These are phyloP conservation scores for Drosophila sturtevanti DNA, from an alignment of 1,140 invertebrate genomes.

Conservation along the genomic window DNA sequence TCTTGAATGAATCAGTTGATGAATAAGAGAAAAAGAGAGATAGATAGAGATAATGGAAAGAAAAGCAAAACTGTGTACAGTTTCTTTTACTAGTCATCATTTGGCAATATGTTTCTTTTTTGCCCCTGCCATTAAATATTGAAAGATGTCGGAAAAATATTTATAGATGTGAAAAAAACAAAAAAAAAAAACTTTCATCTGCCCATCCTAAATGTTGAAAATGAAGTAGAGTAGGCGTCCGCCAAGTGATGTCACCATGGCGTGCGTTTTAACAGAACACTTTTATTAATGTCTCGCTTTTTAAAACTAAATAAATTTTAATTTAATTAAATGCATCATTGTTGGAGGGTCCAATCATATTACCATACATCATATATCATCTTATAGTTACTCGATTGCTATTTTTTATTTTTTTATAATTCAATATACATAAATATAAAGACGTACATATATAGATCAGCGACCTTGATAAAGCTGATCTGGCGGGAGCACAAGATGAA, in stretches of 20 bases:
- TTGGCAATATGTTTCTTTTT: constrained; percentile 58
- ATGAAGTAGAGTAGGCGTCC: constrained; percentile 37
- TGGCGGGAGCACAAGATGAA: constrained; percentile 50
- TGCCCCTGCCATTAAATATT: constrained; percentile 20
- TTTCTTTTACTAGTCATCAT: constrained; percentile 59
- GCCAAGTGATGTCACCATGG: constrained; percentile 67
- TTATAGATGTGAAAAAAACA: constrained; percentile 10
- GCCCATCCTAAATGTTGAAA: constrained; percentile 42
- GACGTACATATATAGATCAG: constrained; percentile 59
- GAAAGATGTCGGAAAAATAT: constrained; percentile 47
- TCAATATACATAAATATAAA: constrained; percentile 37
- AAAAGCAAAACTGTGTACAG: constrained; percentile 23
- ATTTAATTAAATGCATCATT: constrained; percentile 67
- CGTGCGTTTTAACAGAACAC: constrained; percentile 56
- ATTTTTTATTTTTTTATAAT: constrained; percentile 4
- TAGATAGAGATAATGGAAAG: not conserved
- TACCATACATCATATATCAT: constrained; percentile 7
- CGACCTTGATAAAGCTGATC: constrained; percentile 74
- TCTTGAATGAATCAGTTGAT: constrained; percentile 65
- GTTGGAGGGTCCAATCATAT: constrained; percentile 20
- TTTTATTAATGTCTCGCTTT: constrained; percentile 55
- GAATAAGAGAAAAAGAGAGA: not conserved
- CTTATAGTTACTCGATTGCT: not conserved
- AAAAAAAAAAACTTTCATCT: constrained; percentile 54
- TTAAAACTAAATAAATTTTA: constrained; percentile 46